Evolutionary conservation across 2,113 vertebrate species (phyloP).

Genomic region (Camelus dromedarius): DNA sequence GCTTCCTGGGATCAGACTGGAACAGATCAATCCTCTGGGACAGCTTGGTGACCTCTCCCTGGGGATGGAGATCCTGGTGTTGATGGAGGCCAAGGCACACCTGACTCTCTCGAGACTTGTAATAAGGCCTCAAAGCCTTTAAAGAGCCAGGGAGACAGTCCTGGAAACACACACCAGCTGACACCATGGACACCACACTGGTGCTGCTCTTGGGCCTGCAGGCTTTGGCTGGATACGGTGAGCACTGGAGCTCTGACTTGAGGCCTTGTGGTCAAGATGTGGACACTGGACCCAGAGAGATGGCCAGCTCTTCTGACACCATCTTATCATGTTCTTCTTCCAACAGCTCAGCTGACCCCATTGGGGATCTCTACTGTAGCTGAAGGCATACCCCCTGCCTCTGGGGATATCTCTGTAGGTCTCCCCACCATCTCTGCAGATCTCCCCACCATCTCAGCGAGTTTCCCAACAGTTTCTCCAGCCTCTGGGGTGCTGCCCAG

Average conservation of each 20-base stretch:
- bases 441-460: not conserved
- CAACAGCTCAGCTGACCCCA: not conserved
- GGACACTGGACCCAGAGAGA: not conserved
- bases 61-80: not conserved
- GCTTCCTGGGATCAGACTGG: slow-evolving; percentile 37
- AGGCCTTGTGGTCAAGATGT: not conserved
- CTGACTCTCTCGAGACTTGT: not conserved
- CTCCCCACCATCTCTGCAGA: not conserved
- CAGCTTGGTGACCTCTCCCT: slow-evolving; percentile 45
- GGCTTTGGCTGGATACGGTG: not conserved
- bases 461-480: not conserved
- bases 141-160: not conserved
- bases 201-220: slow-evolving; percentile 7
- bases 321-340: not conserved
- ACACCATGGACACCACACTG: fast-evolving
- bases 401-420: not conserved
- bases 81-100: not conserved
- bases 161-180: not conserved
- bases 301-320: not conserved
- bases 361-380: not conserved
- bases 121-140: not conserved
- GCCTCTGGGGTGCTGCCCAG: not conserved
- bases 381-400: not conserved
- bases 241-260: fast-evolving
- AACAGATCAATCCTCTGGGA: slow-evolving; percentile 33